Evolutionary conservation across 2,797 vertebrate genomes (phyloP), one percentile per base, ranked within the genome.

Genomic region (Mormyrus proboscirostris): DNA sequence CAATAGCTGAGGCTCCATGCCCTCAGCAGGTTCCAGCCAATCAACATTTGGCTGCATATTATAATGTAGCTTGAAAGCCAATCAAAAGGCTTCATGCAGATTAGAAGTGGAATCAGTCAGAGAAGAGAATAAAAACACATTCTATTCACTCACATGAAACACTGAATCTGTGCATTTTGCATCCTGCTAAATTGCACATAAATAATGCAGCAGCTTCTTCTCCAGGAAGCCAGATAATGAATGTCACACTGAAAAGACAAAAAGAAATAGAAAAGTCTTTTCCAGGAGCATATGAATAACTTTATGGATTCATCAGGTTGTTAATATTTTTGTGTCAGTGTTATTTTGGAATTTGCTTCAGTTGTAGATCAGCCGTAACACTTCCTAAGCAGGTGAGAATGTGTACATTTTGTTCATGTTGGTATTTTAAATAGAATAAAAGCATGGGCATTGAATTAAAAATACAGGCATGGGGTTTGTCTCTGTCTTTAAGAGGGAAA

Each of bases 1-100:
- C 90, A 92, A 91, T 92, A 91, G 90, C 92, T 55, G 88, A 69
- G 88, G 88, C 90, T 89, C 84, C 91, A 92, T 79, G 88, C 91
- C 93, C 90, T 85, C 92, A 89, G 44, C 41, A 89, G 88, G 88
- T 88, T 53, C 88, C 91, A 88, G 88, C 96, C 94, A 95, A 95
- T 96, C 90, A 90, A 90, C 87, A 57, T 29, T 88, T 49, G 38
- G 90, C 92, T 90, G 93, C 83, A 90, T 91, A 91, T 92, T 92
- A 89, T 89, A 93, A 91, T 90, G 73, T 92, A 92, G 88, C 89
- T 4, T 16, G 16, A 41, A 86, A 91, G 91, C 94, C 94, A 94
- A 92, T 94, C 89, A 89, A 89, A 90, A 33, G 16, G 3, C 53
- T 57, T 86, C 89, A 92, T 90, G 91, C 90, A 92, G 92, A 92